phyloP scores from a whole-genome alignment of 2,888 invertebrate genomes.

The Gasteruption jaculator region DNA sequence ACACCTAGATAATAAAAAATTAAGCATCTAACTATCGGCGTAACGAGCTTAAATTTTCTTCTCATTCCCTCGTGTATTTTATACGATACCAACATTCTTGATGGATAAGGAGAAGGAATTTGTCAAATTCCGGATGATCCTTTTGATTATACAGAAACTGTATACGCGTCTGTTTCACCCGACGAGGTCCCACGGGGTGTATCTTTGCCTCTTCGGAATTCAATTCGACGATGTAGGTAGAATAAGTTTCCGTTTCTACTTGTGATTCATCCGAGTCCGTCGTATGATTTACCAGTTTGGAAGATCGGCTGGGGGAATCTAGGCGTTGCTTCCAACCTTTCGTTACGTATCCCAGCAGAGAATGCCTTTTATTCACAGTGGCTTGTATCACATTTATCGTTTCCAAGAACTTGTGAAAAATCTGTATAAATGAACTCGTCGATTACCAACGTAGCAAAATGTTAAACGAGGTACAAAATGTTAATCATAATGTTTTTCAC shows the following conservation, averaged over 20 bases:
- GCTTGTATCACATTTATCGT: constrained; percentile 73
- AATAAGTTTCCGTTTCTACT: constrained; percentile 54
- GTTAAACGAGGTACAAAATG: no score
- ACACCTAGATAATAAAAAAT: constrained; percentile 31
- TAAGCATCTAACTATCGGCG: no score
- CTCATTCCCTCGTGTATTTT: no score
- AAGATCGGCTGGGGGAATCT: not conserved
- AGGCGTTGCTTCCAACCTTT: no score
- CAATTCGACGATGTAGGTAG: constrained; percentile 62
- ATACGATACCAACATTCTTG: constrained; percentile 67
- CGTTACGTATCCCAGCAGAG: constrained; percentile 65
- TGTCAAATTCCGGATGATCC: constrained; percentile 53
- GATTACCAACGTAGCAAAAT: no score
- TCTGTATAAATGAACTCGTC: constrained; percentile 43
- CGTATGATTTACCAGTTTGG: constrained; percentile 12
- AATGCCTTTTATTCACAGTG: constrained; percentile 66
- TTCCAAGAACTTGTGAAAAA: constrained; percentile 61
- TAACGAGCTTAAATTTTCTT: no score
- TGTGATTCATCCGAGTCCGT: constrained; percentile 6
- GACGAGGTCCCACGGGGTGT: constrained; percentile 55
- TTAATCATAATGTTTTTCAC: no score
- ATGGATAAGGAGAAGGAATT: constrained; percentile 71
- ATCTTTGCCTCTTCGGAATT: constrained; percentile 50
- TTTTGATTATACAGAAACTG: constrained; percentile 70
- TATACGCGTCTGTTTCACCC: constrained; percentile 70